A percentile compares a stretch with the other conserved stretches of the same genome.
Evolutionary conservation across 2,113 vertebrate genomes (phyloP).

Genomic region (Chitala chitala): DNA sequence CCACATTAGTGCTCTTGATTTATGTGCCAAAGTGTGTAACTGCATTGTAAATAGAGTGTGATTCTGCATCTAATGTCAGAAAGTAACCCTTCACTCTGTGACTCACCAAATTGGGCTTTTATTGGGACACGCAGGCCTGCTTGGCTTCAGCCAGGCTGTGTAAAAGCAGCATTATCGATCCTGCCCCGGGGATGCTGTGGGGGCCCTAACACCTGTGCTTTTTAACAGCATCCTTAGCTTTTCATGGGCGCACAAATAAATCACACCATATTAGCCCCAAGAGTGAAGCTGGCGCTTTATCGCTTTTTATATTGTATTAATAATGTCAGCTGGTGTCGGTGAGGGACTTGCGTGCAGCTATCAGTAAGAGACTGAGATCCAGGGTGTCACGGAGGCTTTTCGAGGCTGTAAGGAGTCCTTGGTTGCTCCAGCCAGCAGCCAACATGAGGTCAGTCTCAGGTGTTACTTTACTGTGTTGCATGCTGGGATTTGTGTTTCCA

Average conservation of each 20-base stretch:
- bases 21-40: slow-evolving; percentile 52
- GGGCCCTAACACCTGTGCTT: slow-evolving; percentile 61
- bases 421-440: too few relatives aligned
- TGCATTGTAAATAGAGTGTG: slow-evolving; percentile 48
- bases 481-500: too few relatives aligned
- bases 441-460: too few relatives aligned
- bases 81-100: slow-evolving; percentile 38
- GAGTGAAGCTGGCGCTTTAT: slow-evolving; percentile 51
- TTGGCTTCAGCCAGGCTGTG: slow-evolving; percentile 55
- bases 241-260: slow-evolving; percentile 60
- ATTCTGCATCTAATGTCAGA: slow-evolving; percentile 28
- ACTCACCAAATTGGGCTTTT: slow-evolving; percentile 44
- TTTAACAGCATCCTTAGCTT: slow-evolving; percentile 65
- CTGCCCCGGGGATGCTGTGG: slow-evolving; percentile 42
- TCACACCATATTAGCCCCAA: slow-evolving; percentile 41
- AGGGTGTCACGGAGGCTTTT: slow-evolving; percentile 30
- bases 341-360: slow-evolving; percentile 45
- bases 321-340: slow-evolving; percentile 53
- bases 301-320: slow-evolving; percentile 67
- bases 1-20: slow-evolving; percentile 59
- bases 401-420: too few relatives aligned
- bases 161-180: slow-evolving; percentile 68
- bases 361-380: slow-evolving; percentile 27
- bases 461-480: too few relatives aligned
- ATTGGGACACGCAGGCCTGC: slow-evolving; percentile 56